phyloP scores from a whole-genome alignment of 92 coral and sea anemone genomes.

The Isaurus tuberculatus region DNA sequence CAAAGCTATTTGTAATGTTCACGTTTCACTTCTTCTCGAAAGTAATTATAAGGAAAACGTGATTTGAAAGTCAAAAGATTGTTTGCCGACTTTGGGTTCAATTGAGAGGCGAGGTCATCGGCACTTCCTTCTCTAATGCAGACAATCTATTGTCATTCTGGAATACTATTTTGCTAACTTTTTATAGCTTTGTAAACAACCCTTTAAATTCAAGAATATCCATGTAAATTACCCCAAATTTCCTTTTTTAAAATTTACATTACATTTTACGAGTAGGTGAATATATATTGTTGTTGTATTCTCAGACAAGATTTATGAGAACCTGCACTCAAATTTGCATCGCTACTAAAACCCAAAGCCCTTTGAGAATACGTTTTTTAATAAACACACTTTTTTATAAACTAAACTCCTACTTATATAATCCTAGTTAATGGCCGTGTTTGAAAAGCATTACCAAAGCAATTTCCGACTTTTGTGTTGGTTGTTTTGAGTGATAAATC shows the following conservation, averaged over 20 bases:
- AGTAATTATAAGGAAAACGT: background rate
- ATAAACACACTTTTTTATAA: background rate
- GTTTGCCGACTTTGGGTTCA: background rate
- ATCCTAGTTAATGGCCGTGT: conserved; percentile 47
- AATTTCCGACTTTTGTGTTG: conserved; percentile 49
- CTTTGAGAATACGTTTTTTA: background rate
- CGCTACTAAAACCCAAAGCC: background rate
- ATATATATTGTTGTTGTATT: background rate
- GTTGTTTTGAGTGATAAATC: conserved; percentile 8
- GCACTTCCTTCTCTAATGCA: conserved; percentile 10
- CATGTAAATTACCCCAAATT: background rate
- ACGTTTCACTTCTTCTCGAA: background rate
- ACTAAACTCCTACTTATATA: background rate
- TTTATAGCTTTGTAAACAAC: conserved; percentile 19
- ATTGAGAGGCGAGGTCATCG: conserved; percentile 9
- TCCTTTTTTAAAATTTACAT: background rate
- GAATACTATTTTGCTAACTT: conserved; percentile 10
- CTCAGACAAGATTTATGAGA: background rate
- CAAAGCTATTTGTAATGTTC: background rate
- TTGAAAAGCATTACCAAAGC: conserved; percentile 49
- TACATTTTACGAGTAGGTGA: conserved; percentile 31
- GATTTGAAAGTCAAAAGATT: conserved; percentile 4
- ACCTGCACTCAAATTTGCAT: background rate
- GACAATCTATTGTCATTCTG: background rate
- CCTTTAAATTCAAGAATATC: background rate